Evolutionary conservation across 1,140 invertebrate species (phyloP), one percentile per base, ranked within the genome.

Genomic region (Meteorus sp.): DNA sequence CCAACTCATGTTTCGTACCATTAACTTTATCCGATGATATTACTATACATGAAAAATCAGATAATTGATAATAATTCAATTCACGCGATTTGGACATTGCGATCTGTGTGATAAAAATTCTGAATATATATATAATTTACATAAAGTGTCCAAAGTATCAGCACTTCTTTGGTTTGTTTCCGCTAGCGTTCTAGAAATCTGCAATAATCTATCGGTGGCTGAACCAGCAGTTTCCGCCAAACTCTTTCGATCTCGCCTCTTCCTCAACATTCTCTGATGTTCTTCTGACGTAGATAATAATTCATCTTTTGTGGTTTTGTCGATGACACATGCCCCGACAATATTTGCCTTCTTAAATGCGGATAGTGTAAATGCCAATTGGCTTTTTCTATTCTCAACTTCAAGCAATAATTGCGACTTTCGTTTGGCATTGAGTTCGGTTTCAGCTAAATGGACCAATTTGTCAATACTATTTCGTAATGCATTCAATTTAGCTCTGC

Each of bases 81-180:
- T n/a, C n/a, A n/a, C n/a, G n/a, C n/a, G n/a, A n/a, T n/a, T n/a
- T n/a, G n/a, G n/a, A n/a, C n/a, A n/a, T n/a, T n/a, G n/a, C n/a
- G n/a, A n/a, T n/a, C n/a, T n/a, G n/a, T n/a, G 17, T 17, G 56
- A 66, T 62, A 27, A 27, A 15, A 87, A 23, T 22, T 17, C 27
- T 37, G 2, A 57, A 23, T 56, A 29, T 17, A 39, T 11, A 47
- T 23, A 48, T 17, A 17, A 66, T 56, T 80, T 84, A 75, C 92
- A 85, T 56, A 97, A 78, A n/a, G 85, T 88, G 35, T 92, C 90
- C 37, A 96, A 78, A 11, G 94, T 94, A 35, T 88, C 84, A 39
- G 91, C 90, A 79, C 93, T 95, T 70, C 87, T 86, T 64, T 94
- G 86, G 11, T 92, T 90, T 15, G 94, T 94, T 63, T 91, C 89